Percentiles rank a stretch among this genome's conserved stretches.
These are phyloP conservation scores for Notarius lentiginosus DNA, from an alignment of 2,113 vertebrate genomes.

Conservation along the genomic window DNA sequence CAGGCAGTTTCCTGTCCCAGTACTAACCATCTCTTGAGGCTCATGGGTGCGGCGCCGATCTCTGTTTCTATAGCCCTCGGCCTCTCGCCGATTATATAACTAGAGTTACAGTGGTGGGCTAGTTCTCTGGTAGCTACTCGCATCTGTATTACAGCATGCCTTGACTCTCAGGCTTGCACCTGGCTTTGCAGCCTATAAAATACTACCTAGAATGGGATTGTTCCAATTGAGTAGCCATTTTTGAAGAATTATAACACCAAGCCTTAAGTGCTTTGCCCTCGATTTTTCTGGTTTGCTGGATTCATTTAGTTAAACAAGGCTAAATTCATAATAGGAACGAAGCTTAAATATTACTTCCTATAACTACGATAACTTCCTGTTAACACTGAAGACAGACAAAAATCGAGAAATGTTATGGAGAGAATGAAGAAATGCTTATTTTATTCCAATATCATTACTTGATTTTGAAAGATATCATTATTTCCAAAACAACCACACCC, in stretches of 20 bases:
- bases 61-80: no score
- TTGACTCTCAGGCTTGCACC: no score
- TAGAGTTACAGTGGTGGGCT: no score
- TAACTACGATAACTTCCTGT: constrained; percentile 42
- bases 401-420: constrained; percentile 25
- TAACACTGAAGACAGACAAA: constrained; percentile 17
- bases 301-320: not conserved
- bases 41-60: no score
- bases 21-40: no score
- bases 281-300: constrained; percentile 50
- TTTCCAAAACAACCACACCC: constrained; percentile 40
- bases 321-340: not conserved
- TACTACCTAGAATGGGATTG: constrained; percentile 12
- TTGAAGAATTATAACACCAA: constrained; percentile 24
- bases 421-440: constrained; percentile 42
- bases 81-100: no score
- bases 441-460: constrained; percentile 45
- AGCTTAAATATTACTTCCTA: not conserved
- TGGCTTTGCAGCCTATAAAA: not conserved
- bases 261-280: constrained; percentile 9
- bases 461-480: constrained; percentile 27
- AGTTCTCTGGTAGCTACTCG: no score
- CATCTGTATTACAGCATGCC: no score
- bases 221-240: constrained; percentile 48
- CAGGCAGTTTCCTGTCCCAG: no score